Evolutionary conservation across 2,113 vertebrate species (phyloP).

Genomic region (Calonectris borealis): DNA sequence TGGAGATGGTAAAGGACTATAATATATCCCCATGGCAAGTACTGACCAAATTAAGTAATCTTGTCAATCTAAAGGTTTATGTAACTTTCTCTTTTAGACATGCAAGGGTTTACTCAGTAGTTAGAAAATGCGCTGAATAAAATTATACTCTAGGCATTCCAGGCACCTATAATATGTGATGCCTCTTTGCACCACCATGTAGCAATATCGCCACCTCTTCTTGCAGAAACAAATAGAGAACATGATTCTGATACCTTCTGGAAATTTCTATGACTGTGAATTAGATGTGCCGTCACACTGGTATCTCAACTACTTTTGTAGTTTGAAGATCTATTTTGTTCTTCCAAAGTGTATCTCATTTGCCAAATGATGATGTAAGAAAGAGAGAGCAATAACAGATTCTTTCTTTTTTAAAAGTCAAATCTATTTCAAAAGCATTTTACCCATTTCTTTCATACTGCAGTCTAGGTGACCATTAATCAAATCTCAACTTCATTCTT

Average conservation of each 20-base stretch:
- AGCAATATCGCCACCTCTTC: neutral
- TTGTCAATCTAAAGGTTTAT: neutral
- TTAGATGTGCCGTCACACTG: neutral
- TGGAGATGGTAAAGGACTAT: neutral
- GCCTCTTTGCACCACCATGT: neutral
- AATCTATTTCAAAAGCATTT: slow-evolving; percentile 10
- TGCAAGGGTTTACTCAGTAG: neutral
- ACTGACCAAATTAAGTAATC: neutral
- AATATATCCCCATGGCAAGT: neutral
- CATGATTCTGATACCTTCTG: neutral
- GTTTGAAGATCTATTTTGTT: neutral
- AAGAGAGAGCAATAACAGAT: neutral
- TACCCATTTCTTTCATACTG: neutral
- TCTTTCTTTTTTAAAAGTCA: slow-evolving; percentile 6
- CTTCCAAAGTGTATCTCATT: neutral
- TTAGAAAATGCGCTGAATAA: neutral
- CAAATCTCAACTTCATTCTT: neutral
- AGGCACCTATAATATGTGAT: accelerated
- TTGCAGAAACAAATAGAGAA: neutral
- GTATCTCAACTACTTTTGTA: neutral
- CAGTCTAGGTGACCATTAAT: slow-evolving; percentile 4
- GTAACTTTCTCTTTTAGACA: neutral
- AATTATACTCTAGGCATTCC: neutral
- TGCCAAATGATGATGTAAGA: neutral
- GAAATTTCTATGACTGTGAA: neutral